A percentile compares a stretch with the other conserved stretches of the same genome.
These are phyloP conservation scores for Camelus bactrianus DNA, from an alignment of 2,113 vertebrate species.

Conservation along the genomic window DNA sequence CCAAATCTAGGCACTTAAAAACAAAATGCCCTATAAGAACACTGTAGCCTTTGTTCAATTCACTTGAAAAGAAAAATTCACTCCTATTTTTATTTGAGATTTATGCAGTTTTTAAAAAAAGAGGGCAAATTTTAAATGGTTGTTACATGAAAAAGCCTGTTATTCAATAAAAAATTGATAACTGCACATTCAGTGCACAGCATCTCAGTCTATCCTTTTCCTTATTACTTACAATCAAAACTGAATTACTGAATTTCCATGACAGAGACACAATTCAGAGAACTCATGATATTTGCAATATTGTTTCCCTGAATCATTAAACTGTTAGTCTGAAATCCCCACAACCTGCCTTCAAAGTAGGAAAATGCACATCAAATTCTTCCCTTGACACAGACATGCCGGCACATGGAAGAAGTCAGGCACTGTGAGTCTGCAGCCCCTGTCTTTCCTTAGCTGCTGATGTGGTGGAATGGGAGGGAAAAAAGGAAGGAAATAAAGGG, in stretches of 20 bases:
- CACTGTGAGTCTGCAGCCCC: background rate
- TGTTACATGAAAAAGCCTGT: constrained; percentile 5
- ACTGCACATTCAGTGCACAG: background rate
- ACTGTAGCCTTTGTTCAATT: background rate
- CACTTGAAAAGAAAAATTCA: constrained; percentile 27
- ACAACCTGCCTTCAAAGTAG: background rate
- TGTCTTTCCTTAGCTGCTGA: background rate
- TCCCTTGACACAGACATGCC: background rate
- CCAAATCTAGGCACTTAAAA: constrained; percentile 45
- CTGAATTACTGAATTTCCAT: constrained; percentile 25
- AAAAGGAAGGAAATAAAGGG: background rate
- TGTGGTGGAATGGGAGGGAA: background rate
- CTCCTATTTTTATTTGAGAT: background rate
- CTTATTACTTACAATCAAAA: constrained; percentile 35
- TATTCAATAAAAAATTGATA: constrained; percentile 3
- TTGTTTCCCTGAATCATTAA: background rate
- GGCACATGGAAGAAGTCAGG: background rate
- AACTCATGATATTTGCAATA: background rate
- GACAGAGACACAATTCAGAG: background rate
- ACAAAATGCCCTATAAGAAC: background rate
- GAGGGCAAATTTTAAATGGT: constrained; percentile 30
- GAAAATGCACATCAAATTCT: constrained; percentile 36
- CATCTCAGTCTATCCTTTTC: background rate
- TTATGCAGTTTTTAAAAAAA: background rate
- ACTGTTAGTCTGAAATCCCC: constrained; percentile 17